Base-by-base conservation (phyloP, 2,888 invertebrate genomes). In the Cosmorhoe ocellata region DNA sequence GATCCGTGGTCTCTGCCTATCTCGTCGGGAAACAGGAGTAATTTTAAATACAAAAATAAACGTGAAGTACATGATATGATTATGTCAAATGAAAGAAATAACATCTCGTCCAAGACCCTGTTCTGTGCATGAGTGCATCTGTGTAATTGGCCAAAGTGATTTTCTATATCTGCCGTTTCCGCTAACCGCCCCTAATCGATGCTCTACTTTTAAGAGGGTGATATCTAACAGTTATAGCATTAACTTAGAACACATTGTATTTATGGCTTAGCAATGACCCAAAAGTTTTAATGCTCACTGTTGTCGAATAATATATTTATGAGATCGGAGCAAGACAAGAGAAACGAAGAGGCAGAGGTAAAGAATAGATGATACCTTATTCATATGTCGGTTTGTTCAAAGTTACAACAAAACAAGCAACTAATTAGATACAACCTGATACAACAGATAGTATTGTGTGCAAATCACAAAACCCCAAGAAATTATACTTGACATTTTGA, bases 171-270 rank as follows among this genome's bases (percentile, higher is more conserved):
- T 51, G 48, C 38, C 14, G 43, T 45, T 33, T 34, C 56, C 56
- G 59, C 53, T 56, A 44, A 47, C 34, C 48, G 59, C 51, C 53
- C 56, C 56, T 59, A 49, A 56, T 59, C 53, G 58, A 46, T 46
- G 53, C 39, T 48, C 56, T n/a, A 51, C 49, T 50, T 59, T 50
- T 30, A 49, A 51, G 49, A 51, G 48, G 47, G 45, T 48, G 48
- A 51, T 53, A 48, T 48, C 41, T 14, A 47, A 44, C 42, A 43
- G 48, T 52, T 44, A 43, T 42, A 26, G n/a, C 37, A 8, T 43
- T 33, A 43, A n/a, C n/a, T n/a, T n/a, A n/a, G 24, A 38, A 33
- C 18, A 43, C 11, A 43, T 30, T 11, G 12, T 33, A 11, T 14
- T 13, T 14, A 46, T 40, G 33, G 12, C 43, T 36, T 28, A 18